These are phyloP conservation scores for Electrona antarctica DNA, from an alignment of 2,113 vertebrate genomes.

Conservation along the genomic window DNA sequence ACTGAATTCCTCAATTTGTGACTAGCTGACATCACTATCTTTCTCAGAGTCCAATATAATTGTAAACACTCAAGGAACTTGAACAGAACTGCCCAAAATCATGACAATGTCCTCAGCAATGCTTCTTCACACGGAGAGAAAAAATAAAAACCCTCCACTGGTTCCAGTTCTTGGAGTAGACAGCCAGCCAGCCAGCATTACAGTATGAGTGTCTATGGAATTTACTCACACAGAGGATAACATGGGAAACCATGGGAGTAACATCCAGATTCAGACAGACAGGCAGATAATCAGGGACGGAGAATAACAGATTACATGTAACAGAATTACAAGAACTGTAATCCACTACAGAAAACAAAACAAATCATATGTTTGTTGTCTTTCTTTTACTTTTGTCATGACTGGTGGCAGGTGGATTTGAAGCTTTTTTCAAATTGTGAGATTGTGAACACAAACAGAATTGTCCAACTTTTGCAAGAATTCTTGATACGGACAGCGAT, in stretches of 20 bases:
- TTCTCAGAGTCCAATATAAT: conserved; percentile 32
- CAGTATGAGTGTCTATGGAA: conserved; percentile 7
- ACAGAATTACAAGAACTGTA: too few relatives aligned
- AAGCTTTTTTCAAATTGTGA: not conserved
- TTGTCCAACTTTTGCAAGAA: not conserved
- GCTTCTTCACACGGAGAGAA: conserved; percentile 18
- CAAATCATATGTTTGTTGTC: too few relatives aligned
- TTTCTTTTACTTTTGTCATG: too few relatives aligned
- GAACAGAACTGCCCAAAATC: conserved; percentile 53
- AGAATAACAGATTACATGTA: conserved; percentile 8
- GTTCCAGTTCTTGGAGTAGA: conserved; percentile 16
- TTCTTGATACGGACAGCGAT: not conserved
- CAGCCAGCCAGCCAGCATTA: conserved; percentile 9
- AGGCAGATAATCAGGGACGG: conserved; percentile 33
- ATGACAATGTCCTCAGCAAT: conserved; percentile 38
- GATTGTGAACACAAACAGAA: not conserved
- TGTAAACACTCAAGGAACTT: conserved; percentile 64
- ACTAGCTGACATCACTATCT: conserved; percentile 24
- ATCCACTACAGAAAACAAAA: too few relatives aligned
- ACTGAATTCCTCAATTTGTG: conserved; percentile 44
- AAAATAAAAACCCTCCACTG: conserved; percentile 12
- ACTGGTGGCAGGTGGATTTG: too few relatives aligned
- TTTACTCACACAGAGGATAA: conserved; percentile 5
- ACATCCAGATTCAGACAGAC: conserved; percentile 18
- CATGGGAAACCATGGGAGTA: conserved; percentile 36